These are phyloP conservation scores for Steinernema feltiae DNA, from an alignment of 1,140 invertebrate genomes.

Conservation along the genomic window DNA sequence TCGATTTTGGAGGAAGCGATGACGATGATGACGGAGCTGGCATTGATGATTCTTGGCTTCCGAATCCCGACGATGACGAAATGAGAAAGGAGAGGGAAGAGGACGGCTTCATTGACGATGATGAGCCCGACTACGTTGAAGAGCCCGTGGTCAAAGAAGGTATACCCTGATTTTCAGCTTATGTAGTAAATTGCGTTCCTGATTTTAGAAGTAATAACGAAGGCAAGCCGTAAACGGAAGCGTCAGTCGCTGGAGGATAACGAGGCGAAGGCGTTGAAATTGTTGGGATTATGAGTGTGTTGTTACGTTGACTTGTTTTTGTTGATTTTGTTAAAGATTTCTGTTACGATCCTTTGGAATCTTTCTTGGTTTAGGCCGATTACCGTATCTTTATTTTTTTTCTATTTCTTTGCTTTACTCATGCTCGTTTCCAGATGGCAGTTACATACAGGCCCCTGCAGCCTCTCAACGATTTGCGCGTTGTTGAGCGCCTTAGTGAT, in stretches of 20 bases:
- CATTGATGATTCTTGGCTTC: slow-evolving; percentile 40
- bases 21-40: slow-evolving; percentile 17
- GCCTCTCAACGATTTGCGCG: slow-evolving; percentile 19
- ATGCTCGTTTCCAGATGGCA: slow-evolving; percentile 27
- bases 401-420: slow-evolving; percentile 20
- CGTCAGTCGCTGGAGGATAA: slow-evolving; percentile 13
- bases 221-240: neutral
- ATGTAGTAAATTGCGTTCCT: no score
- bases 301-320: slow-evolving; percentile 23
- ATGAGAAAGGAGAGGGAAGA: slow-evolving; percentile 19
- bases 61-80: slow-evolving; percentile 39
- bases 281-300: slow-evolving; percentile 20
- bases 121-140: slow-evolving; percentile 19
- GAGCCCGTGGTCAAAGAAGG: slow-evolving; percentile 6
- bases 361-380: slow-evolving; percentile 17
- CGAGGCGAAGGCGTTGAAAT: slow-evolving; percentile 28
- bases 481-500: slow-evolving; percentile 29
- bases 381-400: neutral
- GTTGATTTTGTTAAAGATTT: slow-evolving; percentile 28
- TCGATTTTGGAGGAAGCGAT: slow-evolving; percentile 26
- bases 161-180: no score
- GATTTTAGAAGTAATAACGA: neutral
- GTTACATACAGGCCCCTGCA: slow-evolving; percentile 37
- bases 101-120: slow-evolving; percentile 22
- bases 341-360: slow-evolving; percentile 17